A percentile compares a stretch with the other conserved stretches of the same genome.
phyloP scores from a whole-genome alignment of 2,113 vertebrate species.

The Echinops telfairi region DNA sequence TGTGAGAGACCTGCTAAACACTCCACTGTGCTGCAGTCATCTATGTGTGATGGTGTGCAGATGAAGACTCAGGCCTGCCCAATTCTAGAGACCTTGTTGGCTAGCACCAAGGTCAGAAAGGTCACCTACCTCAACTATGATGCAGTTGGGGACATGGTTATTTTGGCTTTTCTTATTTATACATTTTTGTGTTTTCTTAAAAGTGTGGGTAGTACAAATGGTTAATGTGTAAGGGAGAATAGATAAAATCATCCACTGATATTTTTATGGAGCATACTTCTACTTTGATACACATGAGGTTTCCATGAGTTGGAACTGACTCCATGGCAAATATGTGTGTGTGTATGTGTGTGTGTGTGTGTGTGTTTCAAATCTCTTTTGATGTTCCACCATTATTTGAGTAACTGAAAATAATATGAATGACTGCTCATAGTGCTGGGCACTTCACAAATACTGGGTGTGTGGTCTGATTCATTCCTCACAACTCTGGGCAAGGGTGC shows the following conservation, averaged over 20 bases:
- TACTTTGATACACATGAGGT: not conserved
- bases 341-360: too few relatives aligned
- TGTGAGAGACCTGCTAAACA: too few relatives aligned
- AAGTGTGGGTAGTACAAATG: not conserved
- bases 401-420: not conserved
- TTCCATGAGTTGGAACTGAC: not conserved
- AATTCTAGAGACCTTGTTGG: too few relatives aligned
- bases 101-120: not conserved
- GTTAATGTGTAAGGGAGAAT: not conserved
- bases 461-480: not conserved
- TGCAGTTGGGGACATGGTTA: fast-evolving
- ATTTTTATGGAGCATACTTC: too few relatives aligned
- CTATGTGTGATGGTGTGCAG: not conserved
- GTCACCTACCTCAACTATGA: not conserved
- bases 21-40: not conserved
- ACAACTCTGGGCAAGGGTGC: not conserved
- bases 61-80: not conserved
- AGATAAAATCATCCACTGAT: too few relatives aligned
- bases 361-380: not conserved
- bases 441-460: too few relatives aligned
- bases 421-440: not conserved
- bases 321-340: not conserved
- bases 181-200: not conserved
- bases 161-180: not conserved
- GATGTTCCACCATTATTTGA: not conserved